These are phyloP conservation scores for Agraylea sexmaculata DNA, from an alignment of 1,140 invertebrate species.

Conservation along the genomic window DNA sequence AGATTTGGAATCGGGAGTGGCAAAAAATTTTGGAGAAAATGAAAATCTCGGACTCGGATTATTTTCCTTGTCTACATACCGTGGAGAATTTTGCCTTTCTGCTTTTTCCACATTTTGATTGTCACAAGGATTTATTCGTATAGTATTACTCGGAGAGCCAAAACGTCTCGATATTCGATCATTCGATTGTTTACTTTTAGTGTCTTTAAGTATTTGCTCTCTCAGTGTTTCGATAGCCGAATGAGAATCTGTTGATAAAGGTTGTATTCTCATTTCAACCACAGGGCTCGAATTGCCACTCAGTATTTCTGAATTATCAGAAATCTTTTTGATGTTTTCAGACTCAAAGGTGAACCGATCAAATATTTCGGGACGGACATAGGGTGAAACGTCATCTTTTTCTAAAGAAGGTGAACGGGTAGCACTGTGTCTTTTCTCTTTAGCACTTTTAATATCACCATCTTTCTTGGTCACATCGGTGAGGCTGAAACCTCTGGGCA, in stretches of 20 bases:
- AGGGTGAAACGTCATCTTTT: conserved; percentile 38
- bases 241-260: conserved; percentile 13
- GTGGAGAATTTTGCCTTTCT: conserved; percentile 35
- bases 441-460: conserved; percentile 14
- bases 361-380: conserved; percentile 17
- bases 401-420: conserved; percentile 37
- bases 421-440: conserved; percentile 31
- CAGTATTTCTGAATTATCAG: neutral
- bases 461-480: conserved; percentile 4
- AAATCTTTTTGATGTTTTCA: neutral
- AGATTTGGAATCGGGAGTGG: conserved; percentile 32
- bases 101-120: conserved; percentile 27
- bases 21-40: conserved; percentile 36
- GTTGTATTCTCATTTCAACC: conserved; percentile 15
- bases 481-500: conserved; percentile 10
- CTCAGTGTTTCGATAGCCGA: conserved; percentile 3
- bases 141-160: conserved; percentile 31
- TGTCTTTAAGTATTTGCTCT: neutral
- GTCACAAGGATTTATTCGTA: conserved; percentile 30
- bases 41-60: conserved; percentile 32
- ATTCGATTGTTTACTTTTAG: neutral
- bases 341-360: conserved; percentile 5
- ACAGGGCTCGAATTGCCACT: conserved; percentile 12
- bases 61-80: conserved; percentile 33
- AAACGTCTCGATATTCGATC: conserved; percentile 24